Percentiles rank a stretch among this genome's conserved stretches.
Evolutionary conservation across 2,888 invertebrate genomes (phyloP).

Genomic region (Terebella lapidaria): DNA sequence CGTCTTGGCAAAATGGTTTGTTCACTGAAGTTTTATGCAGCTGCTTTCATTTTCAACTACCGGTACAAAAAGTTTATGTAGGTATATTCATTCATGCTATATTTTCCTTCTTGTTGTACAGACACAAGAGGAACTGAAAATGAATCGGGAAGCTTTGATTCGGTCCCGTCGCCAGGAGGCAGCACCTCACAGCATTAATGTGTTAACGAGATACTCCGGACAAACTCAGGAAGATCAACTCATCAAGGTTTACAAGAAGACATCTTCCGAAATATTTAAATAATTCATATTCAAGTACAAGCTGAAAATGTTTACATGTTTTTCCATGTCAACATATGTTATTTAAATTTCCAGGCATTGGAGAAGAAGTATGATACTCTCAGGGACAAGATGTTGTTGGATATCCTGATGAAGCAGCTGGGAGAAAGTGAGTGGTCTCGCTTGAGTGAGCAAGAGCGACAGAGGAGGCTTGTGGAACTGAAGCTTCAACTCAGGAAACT

Average conservation of each 20-base stretch:
- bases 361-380: slow-evolving; percentile 46
- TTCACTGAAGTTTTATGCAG: neutral
- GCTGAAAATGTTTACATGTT: neutral
- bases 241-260: slow-evolving; percentile 27
- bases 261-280: neutral
- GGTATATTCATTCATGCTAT: no score
- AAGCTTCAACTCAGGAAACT: slow-evolving; percentile 22
- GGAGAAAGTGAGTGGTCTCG: slow-evolving; percentile 22
- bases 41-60: no score
- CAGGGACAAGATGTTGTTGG: slow-evolving; percentile 42
- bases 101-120: no score
- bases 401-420: slow-evolving; percentile 32
- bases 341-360: slow-evolving; percentile 33
- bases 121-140: slow-evolving; percentile 32
- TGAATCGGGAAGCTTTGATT: slow-evolving; percentile 28
- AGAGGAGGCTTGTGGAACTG: slow-evolving; percentile 19
- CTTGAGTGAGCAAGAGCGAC: slow-evolving; percentile 23
- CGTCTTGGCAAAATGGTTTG: slow-evolving; percentile 23
- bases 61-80: no score
- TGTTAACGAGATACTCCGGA: slow-evolving; percentile 38
- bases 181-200: slow-evolving; percentile 31
- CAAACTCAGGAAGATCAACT: slow-evolving; percentile 32
- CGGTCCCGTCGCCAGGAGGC: slow-evolving; percentile 26
- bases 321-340: neutral
- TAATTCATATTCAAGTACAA: neutral